These are phyloP conservation scores for Clepsis dumicolana DNA, from an alignment of 2,888 invertebrate species.

Conservation along the genomic window DNA sequence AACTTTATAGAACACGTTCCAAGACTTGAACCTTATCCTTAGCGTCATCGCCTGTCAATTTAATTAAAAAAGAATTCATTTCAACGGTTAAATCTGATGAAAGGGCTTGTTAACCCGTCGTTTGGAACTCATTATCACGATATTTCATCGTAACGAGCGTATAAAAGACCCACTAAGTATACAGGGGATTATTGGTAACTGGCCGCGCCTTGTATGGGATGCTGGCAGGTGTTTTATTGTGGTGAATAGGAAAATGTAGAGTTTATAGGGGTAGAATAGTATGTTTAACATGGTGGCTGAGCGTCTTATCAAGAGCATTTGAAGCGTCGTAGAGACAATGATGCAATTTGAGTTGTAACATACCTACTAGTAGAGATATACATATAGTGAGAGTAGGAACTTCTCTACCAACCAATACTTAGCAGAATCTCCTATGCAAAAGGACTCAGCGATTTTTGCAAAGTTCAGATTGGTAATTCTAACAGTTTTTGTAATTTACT, in stretches of 20 bases:
- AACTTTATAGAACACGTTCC: conserved; percentile 2
- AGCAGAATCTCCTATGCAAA: too few relatives aligned
- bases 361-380: too few relatives aligned
- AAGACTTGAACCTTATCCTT: conserved; percentile 31
- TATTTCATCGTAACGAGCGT: conserved; percentile 70
- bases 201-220: conserved; percentile 20
- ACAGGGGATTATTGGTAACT: conserved; percentile 38
- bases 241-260: neutral
- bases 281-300: too few relatives aligned
- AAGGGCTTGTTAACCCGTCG: conserved; percentile 73
- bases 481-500: too few relatives aligned
- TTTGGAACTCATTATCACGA: conserved; percentile 67
- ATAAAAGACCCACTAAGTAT: conserved; percentile 54
- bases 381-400: too few relatives aligned
- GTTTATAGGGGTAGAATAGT: neutral
- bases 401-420: too few relatives aligned
- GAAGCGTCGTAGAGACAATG: too few relatives aligned
- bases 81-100: conserved; percentile 65
- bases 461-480: too few relatives aligned
- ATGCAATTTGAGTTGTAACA: too few relatives aligned
- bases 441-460: too few relatives aligned
- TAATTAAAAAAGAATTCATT: conserved; percentile 70
- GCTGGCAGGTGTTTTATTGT: conserved; percentile 20
- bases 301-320: too few relatives aligned
- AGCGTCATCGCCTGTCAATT: conserved; percentile 69